phyloP scores from a whole-genome alignment of 2,888 invertebrate species.

The Tribolium freemani region DNA sequence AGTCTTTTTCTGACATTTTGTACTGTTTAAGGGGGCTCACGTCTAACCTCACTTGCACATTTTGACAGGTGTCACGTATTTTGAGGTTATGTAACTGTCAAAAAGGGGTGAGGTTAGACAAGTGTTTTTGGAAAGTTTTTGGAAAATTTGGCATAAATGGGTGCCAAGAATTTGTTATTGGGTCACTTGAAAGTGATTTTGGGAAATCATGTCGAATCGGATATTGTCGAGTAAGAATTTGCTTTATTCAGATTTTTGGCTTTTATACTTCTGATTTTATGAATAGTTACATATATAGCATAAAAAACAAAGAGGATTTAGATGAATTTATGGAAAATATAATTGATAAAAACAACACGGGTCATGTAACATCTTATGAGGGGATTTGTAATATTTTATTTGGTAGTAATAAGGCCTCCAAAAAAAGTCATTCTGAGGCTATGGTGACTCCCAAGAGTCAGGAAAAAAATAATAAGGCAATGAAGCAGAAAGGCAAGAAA shows the following conservation, averaged over 20 bases:
- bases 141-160: conserved; percentile 4
- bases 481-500: conserved; percentile 55
- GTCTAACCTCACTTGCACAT: conserved; percentile 14
- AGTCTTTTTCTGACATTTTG: conserved; percentile 84
- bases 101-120: neutral
- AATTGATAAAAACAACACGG: conserved; percentile 76
- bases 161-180: conserved; percentile 19
- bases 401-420: conserved; percentile 45
- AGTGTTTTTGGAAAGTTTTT: neutral
- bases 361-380: conserved; percentile 76
- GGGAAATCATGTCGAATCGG: conserved; percentile 78
- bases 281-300: conserved; percentile 79
- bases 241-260: neutral
- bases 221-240: conserved; percentile 68
- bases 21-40: conserved; percentile 1
- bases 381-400: conserved; percentile 63
- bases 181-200: conserved; percentile 77
- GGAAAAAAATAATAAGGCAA: conserved; percentile 37
- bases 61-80: conserved; percentile 4
- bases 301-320: conserved; percentile 79
- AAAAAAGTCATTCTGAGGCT: conserved; percentile 7
- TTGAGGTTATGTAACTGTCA: neutral
- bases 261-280: conserved; percentile 50
- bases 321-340: conserved; percentile 85
- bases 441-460: conserved; percentile 1